Percentiles rank a stretch among this genome's conserved stretches.
phyloP scores from a whole-genome alignment of 2,113 vertebrate genomes.

The Chelonoidis abingdonii region DNA sequence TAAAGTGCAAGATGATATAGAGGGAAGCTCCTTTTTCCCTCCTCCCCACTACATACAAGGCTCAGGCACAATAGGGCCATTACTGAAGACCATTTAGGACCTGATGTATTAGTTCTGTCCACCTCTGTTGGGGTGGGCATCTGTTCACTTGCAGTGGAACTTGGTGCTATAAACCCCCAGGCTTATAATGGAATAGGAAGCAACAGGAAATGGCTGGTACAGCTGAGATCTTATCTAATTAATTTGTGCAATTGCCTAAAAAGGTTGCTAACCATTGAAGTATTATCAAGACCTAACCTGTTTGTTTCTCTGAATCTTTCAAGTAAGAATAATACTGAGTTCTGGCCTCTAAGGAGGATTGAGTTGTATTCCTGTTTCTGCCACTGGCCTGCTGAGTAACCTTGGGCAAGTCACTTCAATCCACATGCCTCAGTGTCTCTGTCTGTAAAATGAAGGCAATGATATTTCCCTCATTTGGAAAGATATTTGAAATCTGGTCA shows the following conservation, averaged over 20 bases:
- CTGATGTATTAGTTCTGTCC: too few species aligned
- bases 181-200: too few species aligned
- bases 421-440: background rate
- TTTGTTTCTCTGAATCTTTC: background rate
- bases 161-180: too few species aligned
- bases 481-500: background rate
- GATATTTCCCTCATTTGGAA: background rate
- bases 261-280: too few species aligned
- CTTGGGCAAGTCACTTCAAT: background rate
- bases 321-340: background rate
- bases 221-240: background rate
- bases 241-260: background rate
- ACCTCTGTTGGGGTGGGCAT: too few species aligned
- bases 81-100: background rate
- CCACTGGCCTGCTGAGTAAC: background rate
- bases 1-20: too few species aligned
- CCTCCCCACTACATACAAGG: too few species aligned
- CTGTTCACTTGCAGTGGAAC: too few species aligned
- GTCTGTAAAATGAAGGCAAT: background rate
- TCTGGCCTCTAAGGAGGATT: background rate
- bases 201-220: background rate
- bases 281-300: background rate
- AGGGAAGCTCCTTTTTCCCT: too few species aligned
- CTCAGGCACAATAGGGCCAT: background rate
- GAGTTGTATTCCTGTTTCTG: background rate